Percentiles rank a stretch among this genome's conserved stretches.
Evolutionary conservation across 2,888 invertebrate species (phyloP).

Genomic region (Scrobipalpa costella): DNA sequence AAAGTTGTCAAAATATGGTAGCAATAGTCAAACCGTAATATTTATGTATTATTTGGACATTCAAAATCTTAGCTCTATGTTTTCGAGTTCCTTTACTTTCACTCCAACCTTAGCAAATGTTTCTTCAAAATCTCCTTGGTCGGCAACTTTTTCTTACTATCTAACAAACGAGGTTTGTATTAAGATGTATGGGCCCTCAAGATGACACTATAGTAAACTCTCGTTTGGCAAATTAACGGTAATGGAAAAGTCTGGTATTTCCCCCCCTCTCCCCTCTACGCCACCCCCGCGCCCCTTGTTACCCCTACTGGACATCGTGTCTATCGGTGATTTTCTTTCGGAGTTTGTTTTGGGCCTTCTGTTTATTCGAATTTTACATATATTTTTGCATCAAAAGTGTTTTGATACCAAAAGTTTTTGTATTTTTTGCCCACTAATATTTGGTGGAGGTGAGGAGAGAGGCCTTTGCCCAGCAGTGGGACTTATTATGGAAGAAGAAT

Average conservation of each 20-base stretch:
- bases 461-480: too few species aligned
- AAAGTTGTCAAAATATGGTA: too few species aligned
- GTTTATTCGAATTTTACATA: background rate
- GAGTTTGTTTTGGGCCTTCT: background rate
- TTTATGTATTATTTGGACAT: too few species aligned
- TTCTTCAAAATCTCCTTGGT: slow-evolving; percentile 5
- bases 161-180: slow-evolving; percentile 42
- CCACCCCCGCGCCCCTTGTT: too few species aligned
- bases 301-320: slow-evolving; percentile 23
- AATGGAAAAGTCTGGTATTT: slow-evolving; percentile 65
- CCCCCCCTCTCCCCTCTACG: slow-evolving; percentile 15
- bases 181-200: slow-evolving; percentile 50
- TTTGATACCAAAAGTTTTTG: background rate
- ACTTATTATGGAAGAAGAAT: too few species aligned
- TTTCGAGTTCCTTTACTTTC: background rate
- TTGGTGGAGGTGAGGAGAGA: too few species aligned
- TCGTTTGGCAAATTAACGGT: slow-evolving; percentile 63
- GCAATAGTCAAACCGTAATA: too few species aligned
- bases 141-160: slow-evolving; percentile 7
- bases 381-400: background rate
- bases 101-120: background rate
- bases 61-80: too few species aligned
- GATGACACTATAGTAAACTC: slow-evolving; percentile 55
- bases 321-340: slow-evolving; percentile 11
- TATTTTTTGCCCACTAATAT: background rate